Conservation (phyloP, 2,113 vertebrate genomes). For the Gopherus flavomarginatus region DNA sequence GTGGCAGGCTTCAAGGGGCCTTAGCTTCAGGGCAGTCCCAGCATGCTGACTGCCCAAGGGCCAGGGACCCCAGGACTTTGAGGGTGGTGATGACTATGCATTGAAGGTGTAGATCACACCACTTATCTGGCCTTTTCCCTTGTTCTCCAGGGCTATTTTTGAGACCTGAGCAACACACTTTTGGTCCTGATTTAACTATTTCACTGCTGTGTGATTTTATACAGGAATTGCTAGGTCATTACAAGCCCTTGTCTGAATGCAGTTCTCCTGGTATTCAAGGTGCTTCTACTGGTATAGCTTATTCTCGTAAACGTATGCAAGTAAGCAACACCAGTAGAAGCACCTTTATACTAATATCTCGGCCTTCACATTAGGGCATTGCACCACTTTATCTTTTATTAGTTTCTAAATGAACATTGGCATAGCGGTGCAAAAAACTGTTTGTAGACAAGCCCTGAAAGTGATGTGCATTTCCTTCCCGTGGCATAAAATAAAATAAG, state of each 20-base stretch:
- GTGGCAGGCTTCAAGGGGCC: background rate
- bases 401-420: accelerated
- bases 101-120: background rate
- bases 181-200: background rate
- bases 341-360: accelerated
- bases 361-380: background rate
- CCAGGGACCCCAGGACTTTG: background rate
- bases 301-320: background rate
- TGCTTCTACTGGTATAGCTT: background rate
- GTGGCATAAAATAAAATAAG: background rate
- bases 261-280: background rate
- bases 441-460: background rate
- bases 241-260: background rate
- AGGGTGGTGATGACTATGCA: background rate
- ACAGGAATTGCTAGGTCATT: background rate
- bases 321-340: background rate
- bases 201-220: background rate
- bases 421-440: background rate
- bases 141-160: background rate
- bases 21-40: background rate
- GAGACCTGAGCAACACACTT: background rate
- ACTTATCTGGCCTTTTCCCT: background rate
- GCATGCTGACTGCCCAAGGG: background rate
- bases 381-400: background rate
- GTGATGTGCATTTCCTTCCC: background rate